These are phyloP conservation scores for Pristionchus entomophagus DNA, from an alignment of 2,888 invertebrate species.

Conservation along the genomic window DNA sequence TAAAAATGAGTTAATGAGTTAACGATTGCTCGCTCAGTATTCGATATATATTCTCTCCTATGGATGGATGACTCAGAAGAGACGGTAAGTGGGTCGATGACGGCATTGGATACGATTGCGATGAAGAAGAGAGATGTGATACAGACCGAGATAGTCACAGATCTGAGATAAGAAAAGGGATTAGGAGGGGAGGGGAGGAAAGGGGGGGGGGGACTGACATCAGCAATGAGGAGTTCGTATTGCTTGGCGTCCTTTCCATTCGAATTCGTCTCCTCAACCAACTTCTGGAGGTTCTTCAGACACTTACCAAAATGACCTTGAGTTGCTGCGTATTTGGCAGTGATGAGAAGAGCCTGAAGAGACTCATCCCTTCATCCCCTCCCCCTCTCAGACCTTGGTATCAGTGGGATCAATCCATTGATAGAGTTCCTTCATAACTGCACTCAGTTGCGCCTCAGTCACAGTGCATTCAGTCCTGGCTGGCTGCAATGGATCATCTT, in stretches of 20 bases:
- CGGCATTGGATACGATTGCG: conserved; percentile 82
- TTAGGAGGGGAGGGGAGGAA: background rate
- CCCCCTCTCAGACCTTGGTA: conserved; percentile 81
- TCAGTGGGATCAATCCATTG: conserved; percentile 88
- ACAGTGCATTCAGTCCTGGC: conserved; percentile 28
- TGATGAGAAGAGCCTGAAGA: conserved; percentile 84
- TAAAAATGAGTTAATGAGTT: background rate
- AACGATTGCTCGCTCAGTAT: background rate
- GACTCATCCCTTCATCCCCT: background rate
- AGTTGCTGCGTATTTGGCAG: conserved; percentile 84
- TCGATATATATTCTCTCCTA: background rate
- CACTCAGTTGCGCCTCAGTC: conserved; percentile 80
- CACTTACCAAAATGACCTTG: conserved; percentile 88
- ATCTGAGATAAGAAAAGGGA: conserved; percentile 80
- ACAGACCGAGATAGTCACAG: conserved; percentile 84
- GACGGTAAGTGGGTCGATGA: conserved; percentile 83
- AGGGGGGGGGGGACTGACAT: conserved; percentile 49
- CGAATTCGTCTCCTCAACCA: conserved; percentile 83
- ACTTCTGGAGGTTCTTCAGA: conserved; percentile 84
- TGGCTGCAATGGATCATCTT: too few relatives aligned
- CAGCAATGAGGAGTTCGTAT: conserved; percentile 52
- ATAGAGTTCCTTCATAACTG: conserved; percentile 83
- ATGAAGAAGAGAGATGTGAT: conserved; percentile 81
- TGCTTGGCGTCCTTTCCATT: conserved; percentile 48
- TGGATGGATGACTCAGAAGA: conserved; percentile 79